A percentile compares a stretch with the other conserved stretches of the same genome.
Conservation (phyloP, 2,797 vertebrate species). For the Bucorvus abyssinicus region DNA sequence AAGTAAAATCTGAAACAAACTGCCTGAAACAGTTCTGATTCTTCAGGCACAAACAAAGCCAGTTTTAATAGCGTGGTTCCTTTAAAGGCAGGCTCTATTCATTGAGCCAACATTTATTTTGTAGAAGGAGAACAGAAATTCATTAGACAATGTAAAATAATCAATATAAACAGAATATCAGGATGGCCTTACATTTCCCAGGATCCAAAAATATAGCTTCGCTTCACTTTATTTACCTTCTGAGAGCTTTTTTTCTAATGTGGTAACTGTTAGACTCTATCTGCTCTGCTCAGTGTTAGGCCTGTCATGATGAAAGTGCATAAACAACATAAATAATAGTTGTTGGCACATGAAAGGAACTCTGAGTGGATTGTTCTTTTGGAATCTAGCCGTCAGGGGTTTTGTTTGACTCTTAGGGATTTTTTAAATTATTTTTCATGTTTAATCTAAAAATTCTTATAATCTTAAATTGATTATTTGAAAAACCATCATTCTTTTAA, state of each 20-base stretch:
- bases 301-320: constrained; percentile 72
- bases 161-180: constrained; percentile 37
- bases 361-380: constrained; percentile 59
- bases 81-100: not conserved
- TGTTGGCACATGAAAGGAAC: constrained; percentile 70
- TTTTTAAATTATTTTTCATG: constrained; percentile 23
- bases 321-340: constrained; percentile 69
- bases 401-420: constrained; percentile 40
- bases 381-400: constrained; percentile 36
- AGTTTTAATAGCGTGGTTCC: constrained; percentile 7
- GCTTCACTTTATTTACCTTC: constrained; percentile 65
- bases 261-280: constrained; percentile 59
- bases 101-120: not conserved
- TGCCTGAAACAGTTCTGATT: constrained; percentile 16
- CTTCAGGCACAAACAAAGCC: not conserved
- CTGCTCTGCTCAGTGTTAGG: constrained; percentile 64
- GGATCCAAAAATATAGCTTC: constrained; percentile 47
- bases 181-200: constrained; percentile 10
- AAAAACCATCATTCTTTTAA: constrained; percentile 48
- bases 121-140: constrained; percentile 3
- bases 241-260: constrained; percentile 49
- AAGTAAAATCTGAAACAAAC: constrained; percentile 54
- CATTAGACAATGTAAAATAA: constrained; percentile 54
- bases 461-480: constrained; percentile 62
- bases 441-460: constrained; percentile 39